A percentile compares a stretch with the other conserved stretches of the same genome.
Evolutionary conservation across 1,140 invertebrate species (phyloP).

Genomic region (Listronotus bonariensis): DNA sequence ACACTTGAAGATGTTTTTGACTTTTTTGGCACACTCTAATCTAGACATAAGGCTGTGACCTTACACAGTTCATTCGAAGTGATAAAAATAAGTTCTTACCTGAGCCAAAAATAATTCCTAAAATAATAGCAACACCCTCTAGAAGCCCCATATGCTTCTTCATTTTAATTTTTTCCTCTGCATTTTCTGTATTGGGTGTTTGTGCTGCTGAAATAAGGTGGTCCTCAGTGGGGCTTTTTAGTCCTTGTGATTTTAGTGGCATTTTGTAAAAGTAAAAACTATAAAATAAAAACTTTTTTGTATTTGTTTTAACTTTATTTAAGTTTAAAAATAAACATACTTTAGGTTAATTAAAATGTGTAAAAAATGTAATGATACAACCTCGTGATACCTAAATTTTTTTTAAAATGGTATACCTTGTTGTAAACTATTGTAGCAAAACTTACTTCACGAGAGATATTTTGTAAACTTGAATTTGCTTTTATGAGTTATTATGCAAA

Average conservation of each 20-base stretch:
- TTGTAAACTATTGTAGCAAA: too few species aligned
- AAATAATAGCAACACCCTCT: conserved; percentile 84
- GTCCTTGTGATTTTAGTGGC: not conserved
- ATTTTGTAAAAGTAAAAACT: conserved; percentile 4
- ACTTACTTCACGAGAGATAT: too few species aligned
- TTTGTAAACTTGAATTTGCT: too few species aligned
- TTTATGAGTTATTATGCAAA: too few species aligned
- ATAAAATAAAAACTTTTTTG: not conserved
- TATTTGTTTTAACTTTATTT: too few species aligned
- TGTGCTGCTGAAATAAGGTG: conserved; percentile 16
- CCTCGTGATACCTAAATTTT: too few species aligned
- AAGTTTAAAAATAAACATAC: too few species aligned
- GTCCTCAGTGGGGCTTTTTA: conserved; percentile 22
- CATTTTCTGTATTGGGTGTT: conserved; percentile 15
- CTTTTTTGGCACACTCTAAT: too few species aligned
- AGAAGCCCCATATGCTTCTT: conserved; percentile 81
- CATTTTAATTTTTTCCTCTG: conserved; percentile 66
- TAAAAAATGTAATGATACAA: too few species aligned
- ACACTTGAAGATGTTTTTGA: too few species aligned
- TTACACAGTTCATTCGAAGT: not conserved
- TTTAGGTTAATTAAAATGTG: too few species aligned
- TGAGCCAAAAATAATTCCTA: conserved; percentile 88
- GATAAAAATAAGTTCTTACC: conserved; percentile 57
- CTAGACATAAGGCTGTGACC: not conserved
- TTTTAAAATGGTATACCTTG: too few species aligned